Conservation (phyloP, 2,888 invertebrate genomes). For the Pemphredon lugubris region DNA sequence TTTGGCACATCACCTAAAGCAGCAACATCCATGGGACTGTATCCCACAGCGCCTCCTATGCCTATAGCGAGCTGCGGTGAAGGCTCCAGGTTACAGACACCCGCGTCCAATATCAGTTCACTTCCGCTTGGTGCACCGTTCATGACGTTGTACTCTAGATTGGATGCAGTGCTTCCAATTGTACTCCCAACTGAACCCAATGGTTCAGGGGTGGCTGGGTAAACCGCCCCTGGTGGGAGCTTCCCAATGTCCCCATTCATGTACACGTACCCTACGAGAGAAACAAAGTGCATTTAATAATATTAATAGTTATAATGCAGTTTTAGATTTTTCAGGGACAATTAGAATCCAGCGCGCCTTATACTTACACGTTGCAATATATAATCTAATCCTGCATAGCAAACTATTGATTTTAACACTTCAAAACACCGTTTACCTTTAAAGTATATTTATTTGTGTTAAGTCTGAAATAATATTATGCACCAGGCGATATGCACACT, state of each 20-base stretch:
- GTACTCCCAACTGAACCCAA: constrained; percentile 80
- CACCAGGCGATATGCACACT: no score
- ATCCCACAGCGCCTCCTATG: constrained; percentile 79
- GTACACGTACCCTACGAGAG: constrained; percentile 86
- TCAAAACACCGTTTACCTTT: not conserved
- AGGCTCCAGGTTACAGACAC: constrained; percentile 76
- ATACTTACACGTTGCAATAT: constrained; percentile 32
- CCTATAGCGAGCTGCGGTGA: constrained; percentile 77
- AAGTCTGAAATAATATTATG: not conserved
- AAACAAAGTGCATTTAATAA: constrained; percentile 46
- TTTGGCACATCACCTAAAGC: constrained; percentile 80
- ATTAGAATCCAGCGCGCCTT: constrained; percentile 5
- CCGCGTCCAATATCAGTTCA: constrained; percentile 78
- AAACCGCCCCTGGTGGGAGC: constrained; percentile 87
- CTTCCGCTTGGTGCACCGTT: constrained; percentile 76
- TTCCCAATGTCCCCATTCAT: constrained; percentile 92
- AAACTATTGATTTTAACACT: not conserved
- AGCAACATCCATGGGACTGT: constrained; percentile 76
- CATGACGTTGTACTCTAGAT: constrained; percentile 80
- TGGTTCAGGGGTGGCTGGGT: constrained; percentile 86
- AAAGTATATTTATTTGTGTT: not conserved
- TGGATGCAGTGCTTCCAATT: constrained; percentile 73
- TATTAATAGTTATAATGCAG: not conserved
- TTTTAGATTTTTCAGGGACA: not conserved
- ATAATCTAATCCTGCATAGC: constrained; percentile 12